Conservation (phyloP, 2,797 vertebrate species). For the Nannoperca obscura region DNA sequence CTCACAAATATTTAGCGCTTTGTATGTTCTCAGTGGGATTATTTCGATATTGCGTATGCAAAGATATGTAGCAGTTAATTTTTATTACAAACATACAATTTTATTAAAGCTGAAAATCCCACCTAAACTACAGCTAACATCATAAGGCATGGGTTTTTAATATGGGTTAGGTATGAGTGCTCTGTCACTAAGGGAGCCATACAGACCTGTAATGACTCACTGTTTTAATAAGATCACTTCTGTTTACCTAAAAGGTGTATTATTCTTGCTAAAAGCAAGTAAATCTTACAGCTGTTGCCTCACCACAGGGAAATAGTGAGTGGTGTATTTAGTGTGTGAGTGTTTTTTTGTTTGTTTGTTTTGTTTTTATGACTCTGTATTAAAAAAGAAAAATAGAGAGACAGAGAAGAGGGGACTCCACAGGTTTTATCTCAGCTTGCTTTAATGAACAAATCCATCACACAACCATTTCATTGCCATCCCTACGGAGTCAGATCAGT, state of each 20-base stretch:
- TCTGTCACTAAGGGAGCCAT: slow-evolving; percentile 38
- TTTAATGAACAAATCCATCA: slow-evolving; percentile 75
- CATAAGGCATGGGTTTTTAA: slow-evolving; percentile 19
- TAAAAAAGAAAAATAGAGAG: slow-evolving; percentile 33
- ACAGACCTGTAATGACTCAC: slow-evolving; percentile 54
- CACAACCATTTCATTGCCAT: slow-evolving; percentile 57
- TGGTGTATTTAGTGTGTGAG: not conserved
- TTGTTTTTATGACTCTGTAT: slow-evolving; percentile 13
- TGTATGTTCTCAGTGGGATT: slow-evolving; percentile 8
- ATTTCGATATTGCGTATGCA: slow-evolving; percentile 9
- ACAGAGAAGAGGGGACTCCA: slow-evolving; percentile 34
- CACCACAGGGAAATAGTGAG: slow-evolving; percentile 36
- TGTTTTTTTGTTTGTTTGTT: not conserved
- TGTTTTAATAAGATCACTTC: slow-evolving; percentile 59
- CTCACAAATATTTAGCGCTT: slow-evolving; percentile 19
- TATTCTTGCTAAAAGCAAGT: slow-evolving; percentile 53
- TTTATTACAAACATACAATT: slow-evolving; percentile 30
- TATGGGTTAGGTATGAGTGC: slow-evolving; percentile 6
- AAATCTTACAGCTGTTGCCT: slow-evolving; percentile 52
- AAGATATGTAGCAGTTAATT: slow-evolving; percentile 15
- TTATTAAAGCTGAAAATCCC: slow-evolving; percentile 8
- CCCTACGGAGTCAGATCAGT: not conserved
- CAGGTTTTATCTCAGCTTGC: slow-evolving; percentile 57
- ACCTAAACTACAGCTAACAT: slow-evolving; percentile 6
- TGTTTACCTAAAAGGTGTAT: slow-evolving; percentile 55